These are phyloP conservation scores for Dromiciops gliroides DNA, from an alignment of 2,113 vertebrate species.

Conservation along the genomic window DNA sequence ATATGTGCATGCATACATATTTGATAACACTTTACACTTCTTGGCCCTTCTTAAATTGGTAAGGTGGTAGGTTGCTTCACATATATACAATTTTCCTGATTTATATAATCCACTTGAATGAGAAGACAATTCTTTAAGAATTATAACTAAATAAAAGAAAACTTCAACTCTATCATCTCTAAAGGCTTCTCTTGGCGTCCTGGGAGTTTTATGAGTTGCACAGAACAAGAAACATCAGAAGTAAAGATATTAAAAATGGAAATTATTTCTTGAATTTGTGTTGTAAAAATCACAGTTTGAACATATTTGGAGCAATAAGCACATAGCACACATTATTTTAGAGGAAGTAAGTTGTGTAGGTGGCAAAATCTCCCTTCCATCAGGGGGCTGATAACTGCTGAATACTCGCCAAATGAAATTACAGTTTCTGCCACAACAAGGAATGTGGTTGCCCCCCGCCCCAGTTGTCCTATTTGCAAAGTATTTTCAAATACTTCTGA, in stretches of 20 bases:
- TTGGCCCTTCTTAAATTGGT: neutral
- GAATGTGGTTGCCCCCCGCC: constrained; percentile 61
- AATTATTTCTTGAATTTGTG: constrained; percentile 67
- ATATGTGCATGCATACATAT: neutral
- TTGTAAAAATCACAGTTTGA: constrained; percentile 70
- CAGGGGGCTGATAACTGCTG: constrained; percentile 16
- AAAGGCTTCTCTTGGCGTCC: constrained; percentile 47
- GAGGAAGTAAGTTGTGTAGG: constrained; percentile 70
- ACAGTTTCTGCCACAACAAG: constrained; percentile 60
- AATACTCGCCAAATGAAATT: constrained; percentile 62
- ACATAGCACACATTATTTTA: constrained; percentile 68
- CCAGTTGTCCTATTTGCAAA: constrained; percentile 48
- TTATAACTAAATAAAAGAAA: constrained; percentile 39
- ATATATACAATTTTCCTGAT: constrained; percentile 44
- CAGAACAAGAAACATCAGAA: constrained; percentile 51
- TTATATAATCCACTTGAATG: constrained; percentile 14
- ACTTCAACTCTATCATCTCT: constrained; percentile 34
- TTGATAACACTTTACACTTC: constrained; percentile 6
- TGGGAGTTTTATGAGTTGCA: constrained; percentile 14
- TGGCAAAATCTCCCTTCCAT: constrained; percentile 59
- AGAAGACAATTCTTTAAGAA: constrained; percentile 36
- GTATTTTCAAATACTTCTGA: constrained; percentile 63
- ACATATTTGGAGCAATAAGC: constrained; percentile 62
- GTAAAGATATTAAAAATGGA: constrained; percentile 29
- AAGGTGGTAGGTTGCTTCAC: constrained; percentile 8